These are phyloP conservation scores for Pituophis catenifer DNA, from an alignment of 2,113 vertebrate genomes.

Conservation along the genomic window DNA sequence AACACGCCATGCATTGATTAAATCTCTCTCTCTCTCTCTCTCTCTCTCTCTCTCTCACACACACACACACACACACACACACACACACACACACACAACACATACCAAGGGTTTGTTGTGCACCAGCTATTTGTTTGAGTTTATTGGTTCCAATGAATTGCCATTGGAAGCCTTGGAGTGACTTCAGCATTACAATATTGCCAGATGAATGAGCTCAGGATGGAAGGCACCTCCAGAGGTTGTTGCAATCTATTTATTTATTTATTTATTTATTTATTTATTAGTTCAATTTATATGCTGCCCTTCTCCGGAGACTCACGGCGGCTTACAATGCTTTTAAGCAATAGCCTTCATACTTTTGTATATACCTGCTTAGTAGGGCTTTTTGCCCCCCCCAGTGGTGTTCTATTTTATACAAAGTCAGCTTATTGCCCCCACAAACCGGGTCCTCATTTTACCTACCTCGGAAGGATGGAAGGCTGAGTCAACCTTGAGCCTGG, in stretches of 20 bases:
- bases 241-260: background rate
- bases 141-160: background rate
- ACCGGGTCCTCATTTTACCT: no score
- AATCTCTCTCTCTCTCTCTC: background rate
- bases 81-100: background rate
- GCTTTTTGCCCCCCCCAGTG: no score
- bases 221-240: background rate
- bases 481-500: no score
- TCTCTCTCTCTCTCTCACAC: background rate
- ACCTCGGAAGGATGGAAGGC: no score
- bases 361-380: no score
- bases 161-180: background rate
- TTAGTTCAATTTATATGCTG: no score
- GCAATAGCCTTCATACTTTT: no score
- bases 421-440: no score
- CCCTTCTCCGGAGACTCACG: no score
- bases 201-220: background rate
- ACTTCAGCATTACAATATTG: background rate
- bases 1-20: background rate
- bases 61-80: background rate
- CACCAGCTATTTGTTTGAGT: background rate
- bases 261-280: no score
- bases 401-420: no score
- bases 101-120: slow-evolving; percentile 7
- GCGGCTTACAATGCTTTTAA: no score